Evolutionary conservation across 2,113 vertebrate species (phyloP).

Genomic region (Lasiurus cinereus): DNA sequence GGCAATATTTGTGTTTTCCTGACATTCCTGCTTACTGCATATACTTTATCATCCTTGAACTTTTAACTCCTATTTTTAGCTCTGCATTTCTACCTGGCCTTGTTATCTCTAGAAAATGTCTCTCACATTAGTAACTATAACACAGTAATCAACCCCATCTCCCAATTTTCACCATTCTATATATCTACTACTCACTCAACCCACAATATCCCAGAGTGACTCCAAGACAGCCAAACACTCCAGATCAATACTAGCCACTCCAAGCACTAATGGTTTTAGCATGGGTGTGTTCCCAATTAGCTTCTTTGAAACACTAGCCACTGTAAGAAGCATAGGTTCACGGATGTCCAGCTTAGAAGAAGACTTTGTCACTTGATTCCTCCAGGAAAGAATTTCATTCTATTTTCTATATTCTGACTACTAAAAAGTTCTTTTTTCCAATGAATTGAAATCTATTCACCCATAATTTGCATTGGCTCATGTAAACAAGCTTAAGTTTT

Average conservation of each 20-base stretch:
- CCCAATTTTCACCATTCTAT: not conserved
- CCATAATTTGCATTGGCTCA: not conserved
- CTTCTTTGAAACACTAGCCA: not conserved
- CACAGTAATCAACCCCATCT: not conserved
- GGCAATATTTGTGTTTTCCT: not conserved
- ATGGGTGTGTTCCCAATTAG: not conserved
- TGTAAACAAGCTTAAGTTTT: not conserved
- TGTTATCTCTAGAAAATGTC: not conserved
- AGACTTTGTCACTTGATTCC: not conserved
- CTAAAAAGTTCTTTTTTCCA: conserved; percentile 22
- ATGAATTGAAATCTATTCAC: not conserved
- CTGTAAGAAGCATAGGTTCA: not conserved
- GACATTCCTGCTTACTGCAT: not conserved
- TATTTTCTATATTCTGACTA: not conserved
- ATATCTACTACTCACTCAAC: not conserved
- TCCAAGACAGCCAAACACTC: not conserved
- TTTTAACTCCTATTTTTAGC: conserved; percentile 32
- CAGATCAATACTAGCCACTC: not conserved
- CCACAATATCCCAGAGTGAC: not conserved
- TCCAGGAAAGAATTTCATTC: not conserved
- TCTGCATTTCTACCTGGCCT: not conserved
- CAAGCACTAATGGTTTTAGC: not conserved
- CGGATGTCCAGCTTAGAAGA: not conserved
- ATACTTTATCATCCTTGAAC: not conserved
- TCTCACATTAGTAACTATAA: not conserved